These are phyloP conservation scores for Leptinotarsa rubiginosa DNA, from an alignment of 2,888 invertebrate genomes.

Conservation along the genomic window DNA sequence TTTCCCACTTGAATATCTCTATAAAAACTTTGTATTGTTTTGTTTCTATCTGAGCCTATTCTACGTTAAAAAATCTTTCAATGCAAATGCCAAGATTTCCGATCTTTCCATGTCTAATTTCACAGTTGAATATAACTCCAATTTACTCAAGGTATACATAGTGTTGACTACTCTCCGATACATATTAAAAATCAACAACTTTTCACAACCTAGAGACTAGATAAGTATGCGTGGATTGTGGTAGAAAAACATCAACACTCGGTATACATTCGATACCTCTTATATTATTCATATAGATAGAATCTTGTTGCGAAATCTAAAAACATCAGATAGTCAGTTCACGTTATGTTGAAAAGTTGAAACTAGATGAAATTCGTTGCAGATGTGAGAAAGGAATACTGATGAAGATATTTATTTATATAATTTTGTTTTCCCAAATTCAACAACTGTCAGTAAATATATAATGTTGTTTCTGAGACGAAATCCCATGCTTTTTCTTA, in stretches of 20 bases:
- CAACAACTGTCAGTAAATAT: too few relatives aligned
- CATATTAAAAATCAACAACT: constrained; percentile 10
- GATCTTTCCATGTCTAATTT: constrained; percentile 21
- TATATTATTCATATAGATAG: constrained; percentile 12
- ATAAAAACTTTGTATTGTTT: neutral
- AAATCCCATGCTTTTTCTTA: too few relatives aligned
- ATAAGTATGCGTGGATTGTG: neutral
- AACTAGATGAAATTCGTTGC: neutral
- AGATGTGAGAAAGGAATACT: neutral
- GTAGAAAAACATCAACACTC: constrained; percentile 21
- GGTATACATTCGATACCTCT: constrained; percentile 18
- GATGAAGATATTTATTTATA: too few relatives aligned
- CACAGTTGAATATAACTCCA: constrained; percentile 11
- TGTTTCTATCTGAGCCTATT: neutral
- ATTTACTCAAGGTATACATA: constrained; percentile 15
- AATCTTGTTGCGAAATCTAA: constrained; percentile 6
- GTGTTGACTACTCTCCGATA: constrained; percentile 12
- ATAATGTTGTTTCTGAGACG: too few relatives aligned
- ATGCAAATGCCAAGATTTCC: neutral
- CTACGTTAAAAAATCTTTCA: constrained; percentile 3
- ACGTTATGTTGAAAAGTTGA: neutral
- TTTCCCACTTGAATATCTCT: too few relatives aligned
- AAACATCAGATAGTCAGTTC: constrained; percentile 19
- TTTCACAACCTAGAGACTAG: constrained; percentile 20
- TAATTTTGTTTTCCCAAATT: too few relatives aligned